phyloP scores from a whole-genome alignment of 2,888 invertebrate genomes.

The Steinernema scapterisci region DNA sequence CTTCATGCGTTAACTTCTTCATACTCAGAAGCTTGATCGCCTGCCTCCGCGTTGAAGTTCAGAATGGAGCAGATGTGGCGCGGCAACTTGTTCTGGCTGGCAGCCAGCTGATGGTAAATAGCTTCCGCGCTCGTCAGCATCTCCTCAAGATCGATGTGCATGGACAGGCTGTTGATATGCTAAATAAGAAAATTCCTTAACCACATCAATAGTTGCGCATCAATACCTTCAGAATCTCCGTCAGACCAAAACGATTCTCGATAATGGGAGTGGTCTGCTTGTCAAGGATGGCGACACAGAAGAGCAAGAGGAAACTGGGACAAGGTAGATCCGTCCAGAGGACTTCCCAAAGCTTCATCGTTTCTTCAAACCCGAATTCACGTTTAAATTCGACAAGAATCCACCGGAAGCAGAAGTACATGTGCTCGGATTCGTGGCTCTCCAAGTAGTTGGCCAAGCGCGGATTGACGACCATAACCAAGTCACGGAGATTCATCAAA shows the following conservation, averaged over 20 bases:
- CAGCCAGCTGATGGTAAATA: conserved; percentile 82
- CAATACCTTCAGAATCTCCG: conserved; percentile 87
- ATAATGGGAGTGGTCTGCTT: conserved; percentile 85
- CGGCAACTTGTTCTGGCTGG: conserved; percentile 64
- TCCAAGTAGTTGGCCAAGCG: conserved; percentile 84
- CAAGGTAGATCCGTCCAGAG: conserved; percentile 94
- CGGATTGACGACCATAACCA: conserved; percentile 83
- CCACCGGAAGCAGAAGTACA: conserved; percentile 99
- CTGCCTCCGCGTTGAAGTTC: conserved; percentile 39
- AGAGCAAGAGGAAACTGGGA: conserved; percentile 89
- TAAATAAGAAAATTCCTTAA: conserved; percentile 68
- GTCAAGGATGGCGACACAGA: conserved; percentile 89
- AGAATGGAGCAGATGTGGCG: conserved; percentile 54
- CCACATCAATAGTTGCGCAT: neutral
- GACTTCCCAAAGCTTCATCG: conserved; percentile 75
- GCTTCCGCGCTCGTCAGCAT: conserved; percentile 86
- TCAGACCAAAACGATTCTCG: conserved; percentile 88
- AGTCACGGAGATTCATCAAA: conserved; percentile 80
- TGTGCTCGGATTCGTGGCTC: conserved; percentile 86
- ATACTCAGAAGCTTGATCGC: neutral
- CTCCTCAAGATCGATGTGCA: conserved; percentile 81
- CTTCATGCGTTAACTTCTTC: no score
- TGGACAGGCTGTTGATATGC: conserved; percentile 93
- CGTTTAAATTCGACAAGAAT: conserved; percentile 91
- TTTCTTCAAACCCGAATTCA: conserved; percentile 81